Evolutionary conservation across 2,888 invertebrate genomes (phyloP).

Genomic region (Oscheius sp.): DNA sequence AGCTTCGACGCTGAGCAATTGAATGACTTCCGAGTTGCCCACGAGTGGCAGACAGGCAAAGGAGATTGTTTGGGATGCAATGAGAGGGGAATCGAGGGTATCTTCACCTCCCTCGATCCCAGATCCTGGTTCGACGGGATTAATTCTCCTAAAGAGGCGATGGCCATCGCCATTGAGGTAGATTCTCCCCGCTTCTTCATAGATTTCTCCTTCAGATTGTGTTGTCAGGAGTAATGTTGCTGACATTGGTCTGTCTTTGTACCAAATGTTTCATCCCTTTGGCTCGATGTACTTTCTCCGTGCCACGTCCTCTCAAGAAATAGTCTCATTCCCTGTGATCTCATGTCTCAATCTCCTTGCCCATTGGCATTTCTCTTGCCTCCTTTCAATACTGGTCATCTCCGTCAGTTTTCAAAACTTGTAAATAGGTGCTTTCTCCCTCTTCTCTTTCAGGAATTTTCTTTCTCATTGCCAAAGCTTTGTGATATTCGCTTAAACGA

Average conservation of each 20-base stretch:
- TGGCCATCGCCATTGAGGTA: conserved; percentile 55
- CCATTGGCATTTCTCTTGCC: conserved; percentile 18
- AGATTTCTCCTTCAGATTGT: conserved; percentile 31
- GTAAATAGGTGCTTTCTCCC: conserved; percentile 5
- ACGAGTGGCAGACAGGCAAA: conserved; percentile 28
- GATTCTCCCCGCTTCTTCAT: conserved; percentile 24
- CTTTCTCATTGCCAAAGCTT: conserved; percentile 34
- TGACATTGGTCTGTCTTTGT: conserved; percentile 45
- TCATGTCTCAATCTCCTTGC: not conserved
- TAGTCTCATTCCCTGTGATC: conserved; percentile 6
- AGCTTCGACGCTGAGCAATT: conserved; percentile 21
- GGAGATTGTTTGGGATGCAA: conserved; percentile 58
- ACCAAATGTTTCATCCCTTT: conserved; percentile 65
- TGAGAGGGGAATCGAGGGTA: conserved; percentile 61
- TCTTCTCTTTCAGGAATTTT: conserved; percentile 17
- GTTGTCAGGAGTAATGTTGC: conserved; percentile 37
- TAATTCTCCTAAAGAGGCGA: conserved; percentile 54
- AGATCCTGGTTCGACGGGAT: conserved; percentile 62
- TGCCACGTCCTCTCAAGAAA: conserved; percentile 41
- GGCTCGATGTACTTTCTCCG: conserved; percentile 54
- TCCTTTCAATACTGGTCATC: conserved; percentile 8
- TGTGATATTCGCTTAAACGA: conserved; percentile 13
- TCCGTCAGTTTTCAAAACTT: not conserved
- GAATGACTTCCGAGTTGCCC: conserved; percentile 16
- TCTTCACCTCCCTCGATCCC: conserved; percentile 57